A percentile compares a stretch with the other conserved stretches of the same genome.
Evolutionary conservation across 2,113 vertebrate species (phyloP).

Genomic region (Semnornis frantzii): DNA sequence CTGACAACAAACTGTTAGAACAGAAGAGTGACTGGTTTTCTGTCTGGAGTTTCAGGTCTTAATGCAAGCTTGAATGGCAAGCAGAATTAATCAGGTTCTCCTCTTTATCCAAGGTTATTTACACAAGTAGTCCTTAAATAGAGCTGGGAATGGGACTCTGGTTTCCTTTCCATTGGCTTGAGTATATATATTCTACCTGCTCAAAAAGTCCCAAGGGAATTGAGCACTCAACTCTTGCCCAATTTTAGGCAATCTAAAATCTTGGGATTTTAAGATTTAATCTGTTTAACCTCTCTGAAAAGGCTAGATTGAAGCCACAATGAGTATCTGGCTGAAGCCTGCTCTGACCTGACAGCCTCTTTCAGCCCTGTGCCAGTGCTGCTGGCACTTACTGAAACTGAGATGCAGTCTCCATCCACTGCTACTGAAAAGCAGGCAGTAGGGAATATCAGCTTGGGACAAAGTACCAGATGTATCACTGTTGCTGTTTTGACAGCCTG

Average conservation of each 20-base stretch:
- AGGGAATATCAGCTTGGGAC: not conserved
- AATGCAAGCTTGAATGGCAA: not conserved
- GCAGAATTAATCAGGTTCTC: not conserved
- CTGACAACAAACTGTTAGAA: slow-evolving; percentile 41
- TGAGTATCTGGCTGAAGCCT: not conserved
- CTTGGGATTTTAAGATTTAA: not conserved
- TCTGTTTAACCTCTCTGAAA: not conserved
- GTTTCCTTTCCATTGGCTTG: not conserved
- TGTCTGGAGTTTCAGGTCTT: not conserved
- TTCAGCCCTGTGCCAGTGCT: not conserved
- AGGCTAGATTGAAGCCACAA: not conserved
- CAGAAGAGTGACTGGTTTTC: slow-evolving; percentile 7
- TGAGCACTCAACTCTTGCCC: not conserved
- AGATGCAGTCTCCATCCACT: not conserved
- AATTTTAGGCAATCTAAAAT: not conserved
- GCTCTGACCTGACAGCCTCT: not conserved
- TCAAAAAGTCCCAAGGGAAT: not conserved
- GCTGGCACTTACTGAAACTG: not conserved
- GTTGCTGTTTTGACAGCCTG: not conserved
- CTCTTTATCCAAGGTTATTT: not conserved
- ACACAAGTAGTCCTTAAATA: not conserved
- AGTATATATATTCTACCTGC: not conserved
- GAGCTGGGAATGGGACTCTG: not conserved
- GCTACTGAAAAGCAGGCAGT: not conserved
- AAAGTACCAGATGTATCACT: rapidly evolving